phyloP scores from a whole-genome alignment of 2,888 invertebrate species.

The Phorcus lineatus region DNA sequence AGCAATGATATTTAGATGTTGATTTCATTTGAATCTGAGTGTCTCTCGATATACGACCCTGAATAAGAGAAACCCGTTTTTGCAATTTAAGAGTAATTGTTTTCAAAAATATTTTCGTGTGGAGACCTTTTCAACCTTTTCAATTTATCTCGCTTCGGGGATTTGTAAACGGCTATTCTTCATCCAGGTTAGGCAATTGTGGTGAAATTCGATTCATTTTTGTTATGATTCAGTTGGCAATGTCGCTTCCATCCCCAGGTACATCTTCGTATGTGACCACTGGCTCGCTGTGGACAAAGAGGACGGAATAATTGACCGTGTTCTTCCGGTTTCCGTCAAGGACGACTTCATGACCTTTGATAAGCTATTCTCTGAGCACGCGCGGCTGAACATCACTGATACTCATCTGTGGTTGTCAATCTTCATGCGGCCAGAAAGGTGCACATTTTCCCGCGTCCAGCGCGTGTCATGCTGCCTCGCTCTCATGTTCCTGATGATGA shows the following conservation, averaged over 20 bases:
- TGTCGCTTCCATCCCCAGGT: slow-evolving; percentile 44
- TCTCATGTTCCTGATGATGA: slow-evolving; percentile 74
- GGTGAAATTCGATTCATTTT: too few species aligned
- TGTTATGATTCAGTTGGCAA: too few species aligned
- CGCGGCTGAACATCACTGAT: slow-evolving; percentile 73
- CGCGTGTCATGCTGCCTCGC: slow-evolving; percentile 74
- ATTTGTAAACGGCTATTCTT: too few species aligned
- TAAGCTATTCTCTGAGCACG: slow-evolving; percentile 72
- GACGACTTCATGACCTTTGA: slow-evolving; percentile 71
- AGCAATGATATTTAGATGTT: too few species aligned
- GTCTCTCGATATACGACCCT: too few species aligned
- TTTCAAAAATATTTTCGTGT: too few species aligned
- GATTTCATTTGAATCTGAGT: too few species aligned
- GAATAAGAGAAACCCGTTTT: too few species aligned
- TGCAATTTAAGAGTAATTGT: too few species aligned
- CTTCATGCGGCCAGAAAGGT: slow-evolving; percentile 74
- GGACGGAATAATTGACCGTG: slow-evolving; percentile 75
- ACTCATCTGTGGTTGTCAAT: slow-evolving; percentile 77
- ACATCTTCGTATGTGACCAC: slow-evolving; percentile 65
- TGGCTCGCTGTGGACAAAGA: slow-evolving; percentile 76
- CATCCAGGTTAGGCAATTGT: too few species aligned
- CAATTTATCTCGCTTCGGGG: too few species aligned
- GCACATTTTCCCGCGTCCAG: slow-evolving; percentile 74
- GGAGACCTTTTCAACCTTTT: too few species aligned
- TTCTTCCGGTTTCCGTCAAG: slow-evolving; percentile 71